Evolutionary conservation across 2,888 invertebrate species (phyloP).

Genomic region (Archaeoteleia sp.): DNA sequence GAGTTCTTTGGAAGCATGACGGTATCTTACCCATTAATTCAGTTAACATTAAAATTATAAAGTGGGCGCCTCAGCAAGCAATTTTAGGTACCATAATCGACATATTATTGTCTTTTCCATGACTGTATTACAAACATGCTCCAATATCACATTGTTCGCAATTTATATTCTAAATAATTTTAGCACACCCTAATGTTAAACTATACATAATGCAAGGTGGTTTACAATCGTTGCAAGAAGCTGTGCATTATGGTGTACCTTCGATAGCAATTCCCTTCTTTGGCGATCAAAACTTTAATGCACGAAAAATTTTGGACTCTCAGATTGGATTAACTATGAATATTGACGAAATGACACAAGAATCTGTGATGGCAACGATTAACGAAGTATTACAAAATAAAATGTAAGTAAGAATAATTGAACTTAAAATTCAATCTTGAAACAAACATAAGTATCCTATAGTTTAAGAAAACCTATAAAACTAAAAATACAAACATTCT

Average conservation of each 20-base stretch:
- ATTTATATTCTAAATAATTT: constrained; percentile 16
- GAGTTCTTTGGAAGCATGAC: constrained; percentile 73
- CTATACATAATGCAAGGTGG: constrained; percentile 71
- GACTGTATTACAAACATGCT: too few species aligned
- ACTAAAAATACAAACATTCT: too few species aligned
- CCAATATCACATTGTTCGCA: too few species aligned
- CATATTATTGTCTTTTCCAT: too few species aligned
- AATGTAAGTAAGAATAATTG: constrained; percentile 56
- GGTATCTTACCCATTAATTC: constrained; percentile 64
- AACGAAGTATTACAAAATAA: constrained; percentile 60
- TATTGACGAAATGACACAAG: constrained; percentile 64
- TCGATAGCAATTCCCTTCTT: constrained; percentile 69
- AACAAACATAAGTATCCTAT: neutral
- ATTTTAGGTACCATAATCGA: too few species aligned
- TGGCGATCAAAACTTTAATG: constrained; percentile 70
- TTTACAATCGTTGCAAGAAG: constrained; percentile 70
- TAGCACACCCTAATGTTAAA: constrained; percentile 66
- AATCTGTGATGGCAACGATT: constrained; percentile 57
- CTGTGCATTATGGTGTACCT: constrained; percentile 67
- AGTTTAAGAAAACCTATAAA: neutral
- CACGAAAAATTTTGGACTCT: constrained; percentile 65
- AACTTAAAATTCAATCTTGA: neutral
- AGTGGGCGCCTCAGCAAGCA: constrained; percentile 73
- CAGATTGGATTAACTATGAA: constrained; percentile 65
- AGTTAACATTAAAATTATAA: constrained; percentile 71